A percentile compares a stretch with the other conserved stretches of the same genome.
Conservation (phyloP, 2,113 vertebrate species). For the Sus scrofa region T2T-Sscrofa CM000822.6:68584001-68584500, state of each 20-base stretch:
- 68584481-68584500: neutral
- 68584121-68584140: no score
- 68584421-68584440: constrained; percentile 19
- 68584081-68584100: neutral
- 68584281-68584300: no score
- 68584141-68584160: no score
- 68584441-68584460: neutral
- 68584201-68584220: no score
- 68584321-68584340: neutral
- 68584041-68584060: neutral
- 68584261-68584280: no score
- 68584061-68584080: neutral
- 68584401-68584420: neutral
- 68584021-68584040: neutral
- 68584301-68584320: no score
- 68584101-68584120: neutral
- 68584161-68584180: no score
- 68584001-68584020: neutral
- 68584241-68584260: no score
- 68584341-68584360: neutral
- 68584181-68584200: no score
- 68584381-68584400: neutral
- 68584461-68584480: neutral
- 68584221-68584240: no score
- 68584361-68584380: neutral